These are phyloP conservation scores for Hypsopygia costalis DNA, from an alignment of 2,888 invertebrate genomes.

Conservation along the genomic window DNA sequence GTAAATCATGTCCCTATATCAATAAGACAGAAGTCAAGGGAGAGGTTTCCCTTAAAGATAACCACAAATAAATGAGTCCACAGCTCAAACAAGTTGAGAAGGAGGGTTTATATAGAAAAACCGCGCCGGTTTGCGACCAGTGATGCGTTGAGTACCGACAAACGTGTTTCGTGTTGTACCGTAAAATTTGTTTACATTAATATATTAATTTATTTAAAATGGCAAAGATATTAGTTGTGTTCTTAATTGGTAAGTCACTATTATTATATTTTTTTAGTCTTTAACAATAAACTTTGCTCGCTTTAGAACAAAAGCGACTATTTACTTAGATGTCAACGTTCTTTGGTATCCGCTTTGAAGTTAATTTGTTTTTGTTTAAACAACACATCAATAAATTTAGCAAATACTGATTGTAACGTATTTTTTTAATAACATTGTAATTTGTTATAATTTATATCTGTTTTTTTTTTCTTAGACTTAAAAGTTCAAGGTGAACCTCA, in stretches of 20 bases:
- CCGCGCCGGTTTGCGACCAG: not conserved
- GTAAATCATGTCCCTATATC: no score
- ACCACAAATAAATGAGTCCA: not conserved
- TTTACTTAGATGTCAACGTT: no score
- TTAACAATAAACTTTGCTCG: no score
- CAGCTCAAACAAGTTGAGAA: not conserved
- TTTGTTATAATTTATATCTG: no score
- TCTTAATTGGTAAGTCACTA: slow-evolving; percentile 45
- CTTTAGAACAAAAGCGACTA: no score
- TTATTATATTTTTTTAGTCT: not conserved
- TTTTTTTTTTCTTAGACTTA: no score
- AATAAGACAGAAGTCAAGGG: not conserved
- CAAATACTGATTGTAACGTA: no score
- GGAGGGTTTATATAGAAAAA: not conserved
- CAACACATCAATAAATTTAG: no score
- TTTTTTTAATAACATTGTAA: no score
- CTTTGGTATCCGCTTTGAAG: no score
- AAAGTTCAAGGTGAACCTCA: no score
- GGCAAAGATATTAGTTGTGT: slow-evolving; percentile 34
- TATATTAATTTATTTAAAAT: slow-evolving; percentile 22
- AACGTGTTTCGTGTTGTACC: not conserved
- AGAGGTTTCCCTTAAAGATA: not conserved
- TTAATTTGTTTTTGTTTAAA: no score
- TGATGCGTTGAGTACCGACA: not conserved
- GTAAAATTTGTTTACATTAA: not conserved